Evolutionary conservation across 2,888 invertebrate species (phyloP), one percentile per base, ranked within the genome.

Genomic region (Agrochola lota): DNA sequence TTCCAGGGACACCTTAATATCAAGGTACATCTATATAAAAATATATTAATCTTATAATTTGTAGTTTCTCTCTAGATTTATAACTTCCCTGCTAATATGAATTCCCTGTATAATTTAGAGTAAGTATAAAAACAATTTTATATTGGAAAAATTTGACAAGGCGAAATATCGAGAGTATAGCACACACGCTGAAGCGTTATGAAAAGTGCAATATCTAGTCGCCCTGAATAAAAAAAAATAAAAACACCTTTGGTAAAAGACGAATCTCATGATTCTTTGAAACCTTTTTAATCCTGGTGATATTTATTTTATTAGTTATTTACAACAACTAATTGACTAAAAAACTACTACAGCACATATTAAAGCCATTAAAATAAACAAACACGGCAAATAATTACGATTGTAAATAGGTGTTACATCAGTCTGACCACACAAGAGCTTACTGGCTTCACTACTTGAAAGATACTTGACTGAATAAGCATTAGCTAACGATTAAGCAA

Each of bases 401-500:
- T 52, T 74, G 57, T 78, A 66, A 78, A 66, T 69, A 78, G 40
- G 20, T 67, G 40, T 68, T 74, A 71, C 74, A 69, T 71, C 66
- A 77, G 63, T 63, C 20, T 71, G 84, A 40, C 78, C 74, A 82
- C 82, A 69, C 46, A 72, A 85, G 52, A 59, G 43, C 30, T 52
- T 81, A 57, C 72, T 73, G 35, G n/a, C 82, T 74, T 11, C 30
- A 40, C 64, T 62, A 60, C 72, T 86, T 74, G 76, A 74, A 73
- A 84, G 57, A 74, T 62, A 79, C 83, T 81, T 78, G 62, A 81
- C 81, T 76, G 20, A 76, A 69, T 74, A 81, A 78, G 72, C 77
- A 82, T 81, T 84, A 60, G 59, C 79, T 40, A 78, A 78, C 40
- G 35, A 74, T 81, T 77, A 72, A 68, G 79, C 81, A 85, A 82